Evolutionary conservation across 2,797 vertebrate species (phyloP), one percentile per base, ranked within the genome.

Genomic region (Sphaeramia orbicularis): DNA sequence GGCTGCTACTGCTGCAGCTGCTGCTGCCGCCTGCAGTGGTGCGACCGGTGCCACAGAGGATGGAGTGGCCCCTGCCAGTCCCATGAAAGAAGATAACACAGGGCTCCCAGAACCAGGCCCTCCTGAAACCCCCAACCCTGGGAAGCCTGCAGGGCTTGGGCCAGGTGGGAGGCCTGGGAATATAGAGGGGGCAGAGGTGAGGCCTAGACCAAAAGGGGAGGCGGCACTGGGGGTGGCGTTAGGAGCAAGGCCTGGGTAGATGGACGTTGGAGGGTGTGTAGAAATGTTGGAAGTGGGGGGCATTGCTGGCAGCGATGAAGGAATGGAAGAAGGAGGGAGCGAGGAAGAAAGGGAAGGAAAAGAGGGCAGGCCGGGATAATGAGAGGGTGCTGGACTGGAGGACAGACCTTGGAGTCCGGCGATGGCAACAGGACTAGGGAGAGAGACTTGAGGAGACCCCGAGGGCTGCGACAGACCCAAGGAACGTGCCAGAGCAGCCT

Each of bases 1-100:
- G 2, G 86, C 90, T 2, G 86, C 91, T 0, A 80, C 85, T n/a
- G 95, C 95, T 4, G 95, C 93, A 4, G 95, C 94, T 0, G 92
- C 94, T 0, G 93, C 93, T 1, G 93, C 95, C 0, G 95, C 95
- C 3, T 97, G 96, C 47, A 97, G 92, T 0, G 96, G 95, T n/a
- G 96, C 93, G 63, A 96, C 96, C 0, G 95, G 93, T 48, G 96
- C 94, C 38, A 96, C 95, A 11, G 97, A 94, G 48, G 95, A 91
- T 10, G 95, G 91, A 16, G 92, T 71, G 24, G 95, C 83, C 11
- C 90, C 95, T 74, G 96, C 92, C 64, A 98, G 94, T 77, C 97
- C 97, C 81, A 97, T 96, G 89, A 97, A 96, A 30, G 96, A 96
- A 47, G 95, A 94, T 74, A 98, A 92, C 48, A 96, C 95, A 9